Base-by-base conservation (phyloP, 2,113 vertebrate species). In the Macheiramphus alcinus region DNA sequence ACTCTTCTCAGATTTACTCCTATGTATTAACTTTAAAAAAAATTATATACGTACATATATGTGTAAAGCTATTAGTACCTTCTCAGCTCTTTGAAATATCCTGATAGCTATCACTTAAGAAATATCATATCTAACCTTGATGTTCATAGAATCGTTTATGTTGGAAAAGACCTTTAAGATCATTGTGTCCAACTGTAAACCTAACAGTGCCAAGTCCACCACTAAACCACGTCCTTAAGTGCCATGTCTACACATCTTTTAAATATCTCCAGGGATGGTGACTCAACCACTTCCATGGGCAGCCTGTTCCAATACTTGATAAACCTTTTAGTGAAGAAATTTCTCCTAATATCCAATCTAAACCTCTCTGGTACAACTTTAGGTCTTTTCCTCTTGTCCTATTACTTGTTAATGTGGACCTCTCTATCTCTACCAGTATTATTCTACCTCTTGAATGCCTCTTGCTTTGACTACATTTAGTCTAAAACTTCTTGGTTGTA, bases 1-100 rank as follows among this genome's bases (percentile, higher is more conserved):
- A 20, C 5, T 70, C 12, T 73, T 88, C 78, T 82, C 21, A 72
- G 26, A 23, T 72, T 71, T 61, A 72, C 10, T 86, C 23, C 17
- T 73, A 7, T 73, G 9, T 74, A 22, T 50, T 67, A 58, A 34
- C 3, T 61, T 42, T 9, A 53, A 58, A 56, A 32, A 36, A 1
- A 2, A 16, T 23, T 36, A 13, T 26, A 9, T 26, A 6, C 0
- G 2, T 32, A 11, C 3, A 5, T 27, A 4, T 4, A 3, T 31
- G 6, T 25, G 13, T 83, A 71, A 80, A 93, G 32, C 8, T 12
- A 8, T n/a, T 52, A 63, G 18, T 43, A 75, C 32, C 9, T 70
- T 74, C 22, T 94, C 8, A 85, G n/a, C 25, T 53, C 19, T 80
- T 62, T 27, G 31, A 78, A 73, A 53, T 70, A 52, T 6, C 32